Conservation (phyloP, 2,113 vertebrate genomes). For the Pelusios castaneus region DNA sequence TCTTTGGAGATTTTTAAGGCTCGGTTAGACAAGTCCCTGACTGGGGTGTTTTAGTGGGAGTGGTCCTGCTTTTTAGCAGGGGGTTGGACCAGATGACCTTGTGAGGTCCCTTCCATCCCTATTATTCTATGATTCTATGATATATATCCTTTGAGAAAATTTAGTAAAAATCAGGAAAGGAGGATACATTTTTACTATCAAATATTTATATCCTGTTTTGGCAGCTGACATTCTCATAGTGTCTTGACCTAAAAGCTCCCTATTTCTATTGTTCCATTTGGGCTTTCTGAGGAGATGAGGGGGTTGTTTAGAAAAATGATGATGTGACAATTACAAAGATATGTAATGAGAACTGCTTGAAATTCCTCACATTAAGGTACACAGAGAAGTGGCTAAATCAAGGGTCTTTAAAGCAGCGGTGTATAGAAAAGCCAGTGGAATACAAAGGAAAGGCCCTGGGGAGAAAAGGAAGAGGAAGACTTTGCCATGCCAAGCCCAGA, state of each 20-base stretch:
- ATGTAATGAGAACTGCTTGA: not conserved
- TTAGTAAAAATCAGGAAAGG: not conserved
- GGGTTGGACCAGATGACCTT: too few relatives aligned
- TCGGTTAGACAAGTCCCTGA: too few relatives aligned
- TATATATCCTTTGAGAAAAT: not conserved
- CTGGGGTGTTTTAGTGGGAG: too few relatives aligned
- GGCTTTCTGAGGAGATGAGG: not conserved
- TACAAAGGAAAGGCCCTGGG: not conserved
- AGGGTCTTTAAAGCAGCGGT: fast-evolving
- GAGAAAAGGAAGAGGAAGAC: not conserved
- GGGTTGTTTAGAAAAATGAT: too few relatives aligned
- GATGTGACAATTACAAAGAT: too few relatives aligned
- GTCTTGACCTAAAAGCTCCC: not conserved
- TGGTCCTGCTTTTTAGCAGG: too few relatives aligned
- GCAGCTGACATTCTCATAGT: fast-evolving
- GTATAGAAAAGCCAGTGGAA: not conserved
- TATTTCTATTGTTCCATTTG: not conserved
- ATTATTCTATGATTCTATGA: too few relatives aligned
- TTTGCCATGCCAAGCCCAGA: not conserved
- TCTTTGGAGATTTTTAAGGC: too few relatives aligned
- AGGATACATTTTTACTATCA: not conserved
- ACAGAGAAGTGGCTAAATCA: not conserved
- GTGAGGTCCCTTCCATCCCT: too few relatives aligned
- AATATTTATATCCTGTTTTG: not conserved
- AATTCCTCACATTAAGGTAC: not conserved